Conservation (phyloP, 2,797 vertebrate genomes). For the Ara ararauna region DNA sequence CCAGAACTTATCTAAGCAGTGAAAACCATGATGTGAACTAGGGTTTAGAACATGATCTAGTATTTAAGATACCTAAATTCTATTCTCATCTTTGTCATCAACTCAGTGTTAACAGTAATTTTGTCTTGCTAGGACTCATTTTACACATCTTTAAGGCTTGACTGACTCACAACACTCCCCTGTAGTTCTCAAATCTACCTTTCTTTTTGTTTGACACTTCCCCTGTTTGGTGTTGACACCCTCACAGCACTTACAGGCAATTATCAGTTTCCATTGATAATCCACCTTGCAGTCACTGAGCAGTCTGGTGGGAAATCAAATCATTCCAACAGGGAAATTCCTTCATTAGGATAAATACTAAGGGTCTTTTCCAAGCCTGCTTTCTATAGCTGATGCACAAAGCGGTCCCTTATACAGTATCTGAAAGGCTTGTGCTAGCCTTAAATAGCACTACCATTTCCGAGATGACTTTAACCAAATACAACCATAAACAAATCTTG, state of each 20-base stretch:
- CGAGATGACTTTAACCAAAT: not conserved
- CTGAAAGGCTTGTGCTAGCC: not conserved
- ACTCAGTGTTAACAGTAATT: not conserved
- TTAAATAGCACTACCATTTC: not conserved
- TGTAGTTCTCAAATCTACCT: not conserved
- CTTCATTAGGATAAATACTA: not conserved
- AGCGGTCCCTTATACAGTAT: not conserved
- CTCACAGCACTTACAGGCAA: not conserved
- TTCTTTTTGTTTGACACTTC: not conserved
- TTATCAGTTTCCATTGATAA: not conserved
- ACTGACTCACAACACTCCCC: not conserved
- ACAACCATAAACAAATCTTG: not conserved
- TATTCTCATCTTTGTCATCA: not conserved
- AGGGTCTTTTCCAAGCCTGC: not conserved
- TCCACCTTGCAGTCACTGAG: not conserved
- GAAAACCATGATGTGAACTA: accelerated
- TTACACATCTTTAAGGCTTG: not conserved
- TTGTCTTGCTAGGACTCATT: not conserved
- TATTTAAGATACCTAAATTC: not conserved
- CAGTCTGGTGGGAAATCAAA: not conserved
- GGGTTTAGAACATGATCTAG: not conserved
- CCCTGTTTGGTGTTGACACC: not conserved
- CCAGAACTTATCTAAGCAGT: not conserved
- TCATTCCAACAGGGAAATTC: not conserved
- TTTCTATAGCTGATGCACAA: not conserved